phyloP scores from a whole-genome alignment of 2,888 invertebrate species.

The Quadroppia sp. region DNA sequence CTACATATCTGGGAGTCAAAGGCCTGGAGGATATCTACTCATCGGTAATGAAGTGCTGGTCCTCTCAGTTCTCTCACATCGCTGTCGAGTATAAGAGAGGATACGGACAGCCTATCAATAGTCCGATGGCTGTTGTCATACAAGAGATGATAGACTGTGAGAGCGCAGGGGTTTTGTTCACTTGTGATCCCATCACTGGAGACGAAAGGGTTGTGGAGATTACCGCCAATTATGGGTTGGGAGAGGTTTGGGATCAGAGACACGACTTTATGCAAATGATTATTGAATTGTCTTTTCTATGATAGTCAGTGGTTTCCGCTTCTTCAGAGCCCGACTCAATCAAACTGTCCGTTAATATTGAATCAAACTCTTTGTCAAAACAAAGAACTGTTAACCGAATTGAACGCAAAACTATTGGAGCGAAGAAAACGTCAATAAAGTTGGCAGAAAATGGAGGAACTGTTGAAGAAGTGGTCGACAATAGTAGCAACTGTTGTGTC shows the following conservation, averaged over 20 bases:
- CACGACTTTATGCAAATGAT: no score
- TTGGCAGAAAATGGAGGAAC: neutral
- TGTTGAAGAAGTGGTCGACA: neutral
- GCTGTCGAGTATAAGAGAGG: conserved; percentile 74
- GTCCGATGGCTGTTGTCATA: conserved; percentile 72
- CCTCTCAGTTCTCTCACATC: conserved; percentile 69
- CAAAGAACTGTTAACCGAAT: conserved; percentile 23
- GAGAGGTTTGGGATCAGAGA: no score
- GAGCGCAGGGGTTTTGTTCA: conserved; percentile 70
- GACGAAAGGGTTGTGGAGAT: conserved; percentile 65
- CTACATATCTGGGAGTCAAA: conserved; percentile 28
- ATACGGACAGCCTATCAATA: conserved; percentile 65
- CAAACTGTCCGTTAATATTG: conserved; percentile 17
- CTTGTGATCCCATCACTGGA: conserved; percentile 68
- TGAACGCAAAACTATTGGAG: conserved; percentile 2
- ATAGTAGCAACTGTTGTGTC: neutral
- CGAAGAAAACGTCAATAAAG: neutral
- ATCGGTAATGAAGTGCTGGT: conserved; percentile 49
- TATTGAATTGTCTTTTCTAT: no score
- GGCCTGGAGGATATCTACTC: neutral
- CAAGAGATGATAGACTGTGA: conserved; percentile 70
- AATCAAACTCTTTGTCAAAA: conserved; percentile 11
- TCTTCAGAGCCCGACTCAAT: conserved; percentile 71
- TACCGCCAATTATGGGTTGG: conserved; percentile 75
- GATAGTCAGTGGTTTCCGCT: conserved; percentile 65